Conservation (phyloP, 1,140 invertebrate genomes). For the Wasmannia auropunctata region DNA sequence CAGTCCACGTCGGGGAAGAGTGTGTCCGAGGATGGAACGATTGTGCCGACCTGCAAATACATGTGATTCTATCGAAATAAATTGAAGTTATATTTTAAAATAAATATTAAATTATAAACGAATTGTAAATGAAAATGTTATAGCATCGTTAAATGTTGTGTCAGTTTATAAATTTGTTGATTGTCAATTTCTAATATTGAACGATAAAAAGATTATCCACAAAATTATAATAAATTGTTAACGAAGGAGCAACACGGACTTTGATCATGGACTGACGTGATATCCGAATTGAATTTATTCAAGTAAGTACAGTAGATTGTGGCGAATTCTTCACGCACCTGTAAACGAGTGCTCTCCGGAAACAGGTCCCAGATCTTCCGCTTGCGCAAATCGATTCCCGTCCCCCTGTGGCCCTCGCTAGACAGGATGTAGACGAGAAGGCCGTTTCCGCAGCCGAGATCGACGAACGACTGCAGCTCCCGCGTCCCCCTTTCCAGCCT, state of each 20-base stretch:
- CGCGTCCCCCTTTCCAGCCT: slow-evolving; percentile 80
- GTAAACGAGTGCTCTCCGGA: slow-evolving; percentile 83
- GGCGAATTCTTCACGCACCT: slow-evolving; percentile 80
- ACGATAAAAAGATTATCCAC: slow-evolving; percentile 28
- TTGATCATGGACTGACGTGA: not conserved
- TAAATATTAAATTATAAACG: slow-evolving; percentile 54
- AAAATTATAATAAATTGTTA: not conserved
- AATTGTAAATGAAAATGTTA: too few species aligned
- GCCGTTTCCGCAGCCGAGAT: slow-evolving; percentile 99
- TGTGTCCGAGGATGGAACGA: slow-evolving; percentile 89
- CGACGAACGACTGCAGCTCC: slow-evolving; percentile 91
- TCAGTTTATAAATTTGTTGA: not conserved
- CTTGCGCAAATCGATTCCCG: slow-evolving; percentile 95
- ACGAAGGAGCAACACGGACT: not conserved
- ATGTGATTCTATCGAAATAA: not conserved
- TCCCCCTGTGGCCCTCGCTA: slow-evolving; percentile 93
- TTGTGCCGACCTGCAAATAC: slow-evolving; percentile 86
- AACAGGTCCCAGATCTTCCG: slow-evolving; percentile 96
- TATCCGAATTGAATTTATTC: not conserved
- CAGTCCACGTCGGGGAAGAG: slow-evolving; percentile 94
- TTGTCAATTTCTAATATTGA: not conserved
- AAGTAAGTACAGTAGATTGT: not conserved
- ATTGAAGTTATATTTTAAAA: not conserved
- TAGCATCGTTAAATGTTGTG: not conserved
- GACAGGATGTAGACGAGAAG: slow-evolving; percentile 95